These are phyloP conservation scores for Cataglyphis albicans DNA, from an alignment of 2,888 invertebrate species.

Conservation along the genomic window DNA sequence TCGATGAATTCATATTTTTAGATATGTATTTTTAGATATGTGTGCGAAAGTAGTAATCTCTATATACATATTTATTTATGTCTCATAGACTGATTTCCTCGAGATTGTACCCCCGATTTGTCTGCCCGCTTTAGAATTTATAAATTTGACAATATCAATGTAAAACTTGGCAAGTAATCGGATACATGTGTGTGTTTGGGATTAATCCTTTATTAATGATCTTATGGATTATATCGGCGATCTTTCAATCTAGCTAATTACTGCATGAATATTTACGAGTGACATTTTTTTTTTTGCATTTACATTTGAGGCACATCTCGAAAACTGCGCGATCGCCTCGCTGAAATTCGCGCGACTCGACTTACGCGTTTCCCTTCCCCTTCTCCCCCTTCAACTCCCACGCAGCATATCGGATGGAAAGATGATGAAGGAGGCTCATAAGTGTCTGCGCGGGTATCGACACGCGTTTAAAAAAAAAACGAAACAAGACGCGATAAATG, in stretches of 20 bases:
- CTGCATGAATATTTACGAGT: slow-evolving; percentile 47
- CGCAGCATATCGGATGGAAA: slow-evolving; percentile 17
- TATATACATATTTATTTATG: background rate
- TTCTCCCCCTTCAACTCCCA: slow-evolving; percentile 9
- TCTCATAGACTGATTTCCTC: background rate
- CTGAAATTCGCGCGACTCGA: slow-evolving; percentile 12
- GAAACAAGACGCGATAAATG: background rate
- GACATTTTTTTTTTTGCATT: background rate
- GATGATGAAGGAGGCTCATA: background rate
- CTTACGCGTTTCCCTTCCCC: slow-evolving; percentile 15
- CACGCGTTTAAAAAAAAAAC: background rate
- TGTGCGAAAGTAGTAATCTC: slow-evolving; percentile 12
- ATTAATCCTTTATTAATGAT: slow-evolving; percentile 21
- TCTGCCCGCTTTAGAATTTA: background rate
- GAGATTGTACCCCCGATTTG: too few relatives aligned
- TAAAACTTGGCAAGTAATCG: background rate
- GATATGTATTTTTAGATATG: background rate
- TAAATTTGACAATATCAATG: background rate
- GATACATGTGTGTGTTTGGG: background rate
- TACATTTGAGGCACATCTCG: slow-evolving; percentile 37
- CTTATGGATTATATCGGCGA: background rate
- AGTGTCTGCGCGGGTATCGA: background rate
- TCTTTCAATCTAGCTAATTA: slow-evolving; percentile 11
- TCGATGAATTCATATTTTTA: background rate
- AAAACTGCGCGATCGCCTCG: slow-evolving; percentile 24